These are phyloP conservation scores for Engraulis encrasicolus DNA, from an alignment of 2,113 vertebrate species.

Conservation along the genomic window DNA sequence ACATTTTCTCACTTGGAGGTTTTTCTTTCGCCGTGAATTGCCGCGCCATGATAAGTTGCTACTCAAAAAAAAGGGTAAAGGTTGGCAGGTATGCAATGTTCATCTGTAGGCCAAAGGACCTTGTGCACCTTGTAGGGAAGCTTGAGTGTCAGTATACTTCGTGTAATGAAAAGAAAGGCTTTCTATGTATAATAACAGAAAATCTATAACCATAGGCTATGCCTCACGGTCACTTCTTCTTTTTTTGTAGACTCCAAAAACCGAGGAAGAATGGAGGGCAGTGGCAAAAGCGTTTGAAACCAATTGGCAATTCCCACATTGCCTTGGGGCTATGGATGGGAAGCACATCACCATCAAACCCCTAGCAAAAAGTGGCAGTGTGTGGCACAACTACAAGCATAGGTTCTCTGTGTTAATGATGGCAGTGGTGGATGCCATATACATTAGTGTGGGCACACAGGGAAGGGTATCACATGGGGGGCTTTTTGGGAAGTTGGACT, in stretches of 20 bases:
- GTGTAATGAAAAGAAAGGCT: too few relatives aligned
- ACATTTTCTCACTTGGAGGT: too few relatives aligned
- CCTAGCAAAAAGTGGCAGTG: slow-evolving; percentile 29
- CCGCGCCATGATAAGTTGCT: too few relatives aligned
- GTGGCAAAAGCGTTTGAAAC: slow-evolving; percentile 33
- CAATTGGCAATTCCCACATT: slow-evolving; percentile 46
- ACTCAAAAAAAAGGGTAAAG: too few relatives aligned
- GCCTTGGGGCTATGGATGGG: slow-evolving; percentile 38
- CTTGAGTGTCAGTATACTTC: too few relatives aligned
- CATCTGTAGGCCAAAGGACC: too few relatives aligned
- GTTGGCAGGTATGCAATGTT: too few relatives aligned
- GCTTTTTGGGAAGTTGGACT: slow-evolving; percentile 6
- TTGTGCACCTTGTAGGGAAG: too few relatives aligned
- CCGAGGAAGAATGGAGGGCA: slow-evolving; percentile 33
- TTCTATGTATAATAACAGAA: too few relatives aligned
- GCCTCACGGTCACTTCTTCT: not conserved
- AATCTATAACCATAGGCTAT: not conserved
- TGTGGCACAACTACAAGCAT: slow-evolving; percentile 32
- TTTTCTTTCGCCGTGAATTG: too few relatives aligned
- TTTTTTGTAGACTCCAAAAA: slow-evolving; percentile 36
- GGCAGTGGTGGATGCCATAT: slow-evolving; percentile 45
- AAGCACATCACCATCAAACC: slow-evolving; percentile 38
- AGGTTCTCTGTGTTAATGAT: slow-evolving; percentile 28
- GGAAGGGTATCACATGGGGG: slow-evolving; percentile 29
- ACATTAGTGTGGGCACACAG: slow-evolving; percentile 22